A percentile compares a stretch with the other conserved stretches of the same genome.
Evolutionary conservation across 92 coral and sea anemone genomes (phyloP).

Genomic region (Diadumene lineata): DNA sequence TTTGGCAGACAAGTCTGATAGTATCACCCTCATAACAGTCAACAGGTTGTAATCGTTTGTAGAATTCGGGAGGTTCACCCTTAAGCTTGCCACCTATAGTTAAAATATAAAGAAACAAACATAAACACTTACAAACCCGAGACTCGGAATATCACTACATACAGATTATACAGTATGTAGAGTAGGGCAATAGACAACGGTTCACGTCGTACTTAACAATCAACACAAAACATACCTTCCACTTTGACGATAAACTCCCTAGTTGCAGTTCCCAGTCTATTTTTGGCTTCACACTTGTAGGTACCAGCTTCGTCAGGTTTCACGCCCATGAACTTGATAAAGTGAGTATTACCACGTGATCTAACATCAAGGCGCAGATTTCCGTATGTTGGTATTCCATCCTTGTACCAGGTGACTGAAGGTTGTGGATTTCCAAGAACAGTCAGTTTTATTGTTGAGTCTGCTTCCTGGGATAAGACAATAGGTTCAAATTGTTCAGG

Average conservation of each 20-base stretch:
- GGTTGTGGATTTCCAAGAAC: conserved; percentile 87
- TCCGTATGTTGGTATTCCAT: conserved; percentile 58
- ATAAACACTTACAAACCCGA: not conserved
- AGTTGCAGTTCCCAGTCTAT: conserved; percentile 58
- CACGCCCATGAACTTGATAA: conserved; percentile 39
- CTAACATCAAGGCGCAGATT: conserved; percentile 49
- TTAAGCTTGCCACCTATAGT: conserved; percentile 77
- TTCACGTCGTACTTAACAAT: too few species aligned
- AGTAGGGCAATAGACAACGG: not conserved
- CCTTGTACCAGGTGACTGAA: conserved; percentile 91
- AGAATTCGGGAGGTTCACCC: conserved; percentile 82
- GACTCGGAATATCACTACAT: too few species aligned
- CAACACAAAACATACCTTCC: conserved; percentile 55
- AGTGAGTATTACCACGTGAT: conserved; percentile 46
- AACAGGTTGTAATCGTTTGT: conserved; percentile 55
- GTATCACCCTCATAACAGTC: conserved; percentile 75
- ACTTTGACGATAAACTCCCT: conserved; percentile 49
- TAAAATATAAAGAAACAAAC: conserved; percentile 12
- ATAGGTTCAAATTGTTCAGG: conserved; percentile 58
- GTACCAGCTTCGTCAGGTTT: conserved; percentile 71
- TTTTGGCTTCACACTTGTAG: conserved; percentile 73
- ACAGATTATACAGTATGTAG: not conserved
- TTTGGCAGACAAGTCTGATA: conserved; percentile 66
- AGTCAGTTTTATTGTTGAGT: conserved; percentile 62
- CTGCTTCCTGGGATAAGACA: conserved; percentile 72